Percentiles rank a stretch among this genome's conserved stretches.
phyloP scores from a whole-genome alignment of 1,140 invertebrate genomes.

The Drosophila hydei region DNA sequence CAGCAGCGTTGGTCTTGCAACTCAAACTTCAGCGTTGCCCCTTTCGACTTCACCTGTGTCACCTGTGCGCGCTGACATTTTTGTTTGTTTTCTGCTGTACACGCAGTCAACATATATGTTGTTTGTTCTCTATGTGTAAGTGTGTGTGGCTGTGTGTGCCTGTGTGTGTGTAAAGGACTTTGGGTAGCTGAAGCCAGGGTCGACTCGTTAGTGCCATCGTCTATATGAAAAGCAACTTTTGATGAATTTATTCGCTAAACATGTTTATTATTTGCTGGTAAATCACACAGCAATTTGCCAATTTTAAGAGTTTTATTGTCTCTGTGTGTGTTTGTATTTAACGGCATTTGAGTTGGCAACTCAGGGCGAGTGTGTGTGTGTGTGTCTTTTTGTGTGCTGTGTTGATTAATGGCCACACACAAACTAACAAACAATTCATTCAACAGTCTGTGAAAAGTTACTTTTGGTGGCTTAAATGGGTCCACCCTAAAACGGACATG shows the following conservation, averaged over 20 bases:
- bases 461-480: constrained; percentile 29
- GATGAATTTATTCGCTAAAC: constrained; percentile 80
- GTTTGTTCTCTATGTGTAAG: constrained; percentile 28
- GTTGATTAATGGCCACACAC: constrained; percentile 72
- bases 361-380: constrained; percentile 24
- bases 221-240: constrained; percentile 66
- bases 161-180: constrained; percentile 14
- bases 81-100: constrained; percentile 60
- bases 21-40: too few relatives aligned
- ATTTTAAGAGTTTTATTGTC: constrained; percentile 61
- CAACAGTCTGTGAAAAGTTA: constrained; percentile 27
- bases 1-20: too few relatives aligned
- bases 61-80: constrained; percentile 63
- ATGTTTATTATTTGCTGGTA: constrained; percentile 82
- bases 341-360: constrained; percentile 16
- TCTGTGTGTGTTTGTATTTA: constrained; percentile 10
- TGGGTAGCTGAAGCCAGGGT: constrained; percentile 18
- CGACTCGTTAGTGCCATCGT: constrained; percentile 69
- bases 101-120: constrained; percentile 21
- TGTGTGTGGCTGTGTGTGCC: constrained; percentile 19
- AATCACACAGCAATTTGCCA: constrained; percentile 81
- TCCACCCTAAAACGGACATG: not conserved
- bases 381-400: constrained; percentile 42
- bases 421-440: constrained; percentile 38
- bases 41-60: constrained; percentile 26